These are phyloP conservation scores for Heteromurus nitidus DNA, from an alignment of 2,888 invertebrate genomes.

Conservation along the genomic window DNA sequence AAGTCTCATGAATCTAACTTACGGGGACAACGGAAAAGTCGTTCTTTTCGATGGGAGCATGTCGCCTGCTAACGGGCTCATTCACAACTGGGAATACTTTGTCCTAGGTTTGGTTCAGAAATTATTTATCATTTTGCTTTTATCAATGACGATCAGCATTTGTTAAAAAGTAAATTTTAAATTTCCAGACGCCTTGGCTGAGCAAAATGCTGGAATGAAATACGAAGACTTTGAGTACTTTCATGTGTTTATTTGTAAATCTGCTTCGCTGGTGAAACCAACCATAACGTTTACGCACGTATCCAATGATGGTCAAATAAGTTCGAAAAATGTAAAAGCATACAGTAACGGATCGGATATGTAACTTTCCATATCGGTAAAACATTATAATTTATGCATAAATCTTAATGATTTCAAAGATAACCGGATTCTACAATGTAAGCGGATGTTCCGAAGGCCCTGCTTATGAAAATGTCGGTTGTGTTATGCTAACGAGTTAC, in stretches of 20 bases:
- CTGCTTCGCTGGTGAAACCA: constrained; percentile 43
- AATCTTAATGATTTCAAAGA: not conserved
- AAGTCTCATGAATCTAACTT: constrained; percentile 50
- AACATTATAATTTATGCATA: too few relatives aligned
- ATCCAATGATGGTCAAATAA: constrained; percentile 21
- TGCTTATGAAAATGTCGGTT: constrained; percentile 34
- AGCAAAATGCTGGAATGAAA: constrained; percentile 56
- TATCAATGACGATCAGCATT: too few relatives aligned
- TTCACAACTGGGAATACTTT: constrained; percentile 63
- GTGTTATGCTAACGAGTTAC: constrained; percentile 63
- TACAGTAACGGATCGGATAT: not conserved
- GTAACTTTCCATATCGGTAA: too few relatives aligned
- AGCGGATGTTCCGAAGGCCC: constrained; percentile 42
- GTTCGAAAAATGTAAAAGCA: not conserved
- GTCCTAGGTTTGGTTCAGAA: too few relatives aligned
- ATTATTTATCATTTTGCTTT: too few relatives aligned
- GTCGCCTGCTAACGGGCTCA: constrained; percentile 28
- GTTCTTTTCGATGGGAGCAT: constrained; percentile 39
- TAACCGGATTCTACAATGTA: constrained; percentile 22
- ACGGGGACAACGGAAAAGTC: constrained; percentile 46
- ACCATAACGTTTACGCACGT: constrained; percentile 45
- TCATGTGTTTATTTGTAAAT: constrained; percentile 64
- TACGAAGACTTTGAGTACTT: constrained; percentile 58
- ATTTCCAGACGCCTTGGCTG: constrained; percentile 16
- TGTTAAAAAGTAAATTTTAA: too few relatives aligned